Evolutionary conservation across 2,888 invertebrate species (phyloP).

Genomic region (Taphrorychus bicolor): DNA sequence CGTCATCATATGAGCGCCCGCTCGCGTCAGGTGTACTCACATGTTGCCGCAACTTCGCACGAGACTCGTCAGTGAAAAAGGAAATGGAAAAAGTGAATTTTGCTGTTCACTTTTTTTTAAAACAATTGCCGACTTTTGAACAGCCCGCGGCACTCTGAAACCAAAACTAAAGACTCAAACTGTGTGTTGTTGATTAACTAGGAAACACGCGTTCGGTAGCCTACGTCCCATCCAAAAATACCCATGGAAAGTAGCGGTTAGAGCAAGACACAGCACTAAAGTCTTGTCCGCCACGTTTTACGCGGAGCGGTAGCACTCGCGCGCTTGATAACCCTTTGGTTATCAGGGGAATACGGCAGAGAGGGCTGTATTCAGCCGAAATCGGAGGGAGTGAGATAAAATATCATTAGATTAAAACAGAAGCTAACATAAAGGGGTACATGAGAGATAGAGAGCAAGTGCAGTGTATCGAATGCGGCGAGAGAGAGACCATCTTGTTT

Average conservation of each 20-base stretch:
- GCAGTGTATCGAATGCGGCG: constrained; percentile 58
- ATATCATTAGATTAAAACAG: constrained; percentile 59
- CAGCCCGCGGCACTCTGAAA: constrained; percentile 9
- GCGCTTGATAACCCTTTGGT: constrained; percentile 62
- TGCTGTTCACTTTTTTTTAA: neutral
- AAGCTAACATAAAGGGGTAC: constrained; percentile 60
- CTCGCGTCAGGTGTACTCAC: constrained; percentile 42
- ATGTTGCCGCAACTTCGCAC: constrained; percentile 13
- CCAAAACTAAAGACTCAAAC: constrained; percentile 63
- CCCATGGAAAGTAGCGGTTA: constrained; percentile 44
- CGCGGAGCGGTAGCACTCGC: constrained; percentile 56
- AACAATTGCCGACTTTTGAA: constrained; percentile 6
- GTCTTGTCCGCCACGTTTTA: constrained; percentile 52
- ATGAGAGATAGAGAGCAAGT: constrained; percentile 58
- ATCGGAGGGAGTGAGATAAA: constrained; percentile 50
- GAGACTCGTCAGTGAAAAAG: neutral
- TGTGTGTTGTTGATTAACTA: constrained; percentile 58
- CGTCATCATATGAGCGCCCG: constrained; percentile 43
- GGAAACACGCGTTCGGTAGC: constrained; percentile 48
- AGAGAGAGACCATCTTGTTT: constrained; percentile 69
- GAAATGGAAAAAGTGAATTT: neutral
- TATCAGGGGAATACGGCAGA: constrained; percentile 55
- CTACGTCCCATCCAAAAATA: constrained; percentile 50
- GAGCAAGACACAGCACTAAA: constrained; percentile 48
- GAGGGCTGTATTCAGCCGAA: constrained; percentile 43